These are phyloP conservation scores for Brachionus sp. DNA, from an alignment of 1,140 invertebrate species.

Conservation along the genomic window DNA sequence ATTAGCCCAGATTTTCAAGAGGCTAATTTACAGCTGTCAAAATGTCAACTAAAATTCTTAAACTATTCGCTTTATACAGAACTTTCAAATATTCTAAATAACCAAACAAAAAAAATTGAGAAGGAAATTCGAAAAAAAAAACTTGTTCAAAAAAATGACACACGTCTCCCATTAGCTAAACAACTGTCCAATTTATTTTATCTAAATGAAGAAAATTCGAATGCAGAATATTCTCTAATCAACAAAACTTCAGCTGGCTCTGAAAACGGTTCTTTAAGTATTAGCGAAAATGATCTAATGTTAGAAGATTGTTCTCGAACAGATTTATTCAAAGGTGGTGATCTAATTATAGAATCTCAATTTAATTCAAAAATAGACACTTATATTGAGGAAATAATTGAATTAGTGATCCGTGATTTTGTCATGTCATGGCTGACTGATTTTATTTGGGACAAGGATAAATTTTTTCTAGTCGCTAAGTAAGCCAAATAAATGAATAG, in stretches of 20 bases:
- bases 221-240: neutral
- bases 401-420: slow-evolving; percentile 74
- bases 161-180: neutral
- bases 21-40: neutral
- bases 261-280: neutral
- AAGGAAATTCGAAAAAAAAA: neutral
- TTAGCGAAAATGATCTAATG: neutral
- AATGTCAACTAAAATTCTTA: neutral
- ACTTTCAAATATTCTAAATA: neutral
- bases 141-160: neutral
- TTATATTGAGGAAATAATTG: slow-evolving; percentile 75
- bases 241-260: neutral
- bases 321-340: neutral
- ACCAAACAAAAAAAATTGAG: neutral
- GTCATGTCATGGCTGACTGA: slow-evolving; percentile 71
- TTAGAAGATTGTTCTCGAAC: neutral
- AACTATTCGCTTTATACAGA: neutral
- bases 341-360: neutral
- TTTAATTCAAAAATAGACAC: slow-evolving; percentile 68
- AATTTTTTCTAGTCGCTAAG: slow-evolving; percentile 59
- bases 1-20: neutral
- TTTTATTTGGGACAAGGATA: slow-evolving; percentile 64
- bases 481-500: slow-evolving; percentile 48
- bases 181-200: neutral
- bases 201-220: neutral